These are phyloP conservation scores for Drosophila longiperda DNA, from an alignment of 2,888 invertebrate genomes.

Conservation along the genomic window DNA sequence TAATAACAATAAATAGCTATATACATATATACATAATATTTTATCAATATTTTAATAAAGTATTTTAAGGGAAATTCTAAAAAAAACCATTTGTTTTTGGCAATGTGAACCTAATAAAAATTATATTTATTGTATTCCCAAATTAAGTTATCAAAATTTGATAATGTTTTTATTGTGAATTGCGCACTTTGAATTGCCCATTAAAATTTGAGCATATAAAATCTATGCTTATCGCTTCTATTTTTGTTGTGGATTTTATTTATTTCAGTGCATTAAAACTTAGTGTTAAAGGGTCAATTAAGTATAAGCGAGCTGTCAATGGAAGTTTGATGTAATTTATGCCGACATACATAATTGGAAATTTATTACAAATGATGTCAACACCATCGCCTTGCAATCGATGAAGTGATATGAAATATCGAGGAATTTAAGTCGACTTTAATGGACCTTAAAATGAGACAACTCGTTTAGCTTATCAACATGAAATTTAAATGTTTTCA, in stretches of 20 bases:
- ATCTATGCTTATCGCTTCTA: slow-evolving; percentile 23
- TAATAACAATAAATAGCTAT: not conserved
- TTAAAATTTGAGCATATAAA: not conserved
- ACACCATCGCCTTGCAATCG: slow-evolving; percentile 34
- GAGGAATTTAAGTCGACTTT: slow-evolving; percentile 27
- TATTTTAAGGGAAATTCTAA: not conserved
- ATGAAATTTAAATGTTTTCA: slow-evolving; percentile 45
- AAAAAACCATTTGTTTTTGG: not conserved
- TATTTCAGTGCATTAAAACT: slow-evolving; percentile 11
- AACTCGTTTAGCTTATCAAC: slow-evolving; percentile 46
- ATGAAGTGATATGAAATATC: slow-evolving; percentile 12
- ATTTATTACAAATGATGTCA: slow-evolving; percentile 74
- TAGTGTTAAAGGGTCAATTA: slow-evolving; percentile 58
- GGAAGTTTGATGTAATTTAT: slow-evolving; percentile 54
- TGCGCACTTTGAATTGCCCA: slow-evolving; percentile 20
- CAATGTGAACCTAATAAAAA: not conserved
- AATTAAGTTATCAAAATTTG: slow-evolving; percentile 29
- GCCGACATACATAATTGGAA: slow-evolving; percentile 68
- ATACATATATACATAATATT: not conserved
- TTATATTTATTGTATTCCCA: slow-evolving; percentile 1
- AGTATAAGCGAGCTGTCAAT: slow-evolving; percentile 33
- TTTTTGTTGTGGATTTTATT: slow-evolving; percentile 12
- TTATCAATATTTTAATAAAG: not conserved
- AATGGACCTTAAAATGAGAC: slow-evolving; percentile 59
- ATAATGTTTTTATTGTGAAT: not conserved